These are phyloP conservation scores for Siphlonurus alternatus DNA, from an alignment of 2,888 invertebrate species.

Conservation along the genomic window DNA sequence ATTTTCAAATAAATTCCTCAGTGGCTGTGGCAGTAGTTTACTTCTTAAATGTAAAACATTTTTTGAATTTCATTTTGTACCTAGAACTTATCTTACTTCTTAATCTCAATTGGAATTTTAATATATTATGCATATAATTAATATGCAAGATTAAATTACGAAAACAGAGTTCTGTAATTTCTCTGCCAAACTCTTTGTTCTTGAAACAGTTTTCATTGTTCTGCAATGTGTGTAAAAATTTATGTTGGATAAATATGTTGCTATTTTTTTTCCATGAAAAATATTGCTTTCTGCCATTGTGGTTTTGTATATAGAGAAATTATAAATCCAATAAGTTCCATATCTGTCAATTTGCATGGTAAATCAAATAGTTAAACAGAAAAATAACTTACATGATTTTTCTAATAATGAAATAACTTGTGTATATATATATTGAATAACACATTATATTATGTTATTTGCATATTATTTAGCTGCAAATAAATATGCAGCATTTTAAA, in stretches of 20 bases:
- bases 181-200: too few relatives aligned
- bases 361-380: background rate
- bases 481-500: background rate
- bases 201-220: too few relatives aligned
- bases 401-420: background rate
- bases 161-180: background rate
- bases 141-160: background rate
- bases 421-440: background rate
- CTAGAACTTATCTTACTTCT: background rate
- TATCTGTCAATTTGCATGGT: background rate
- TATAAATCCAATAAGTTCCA: too few relatives aligned
- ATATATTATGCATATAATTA: background rate
- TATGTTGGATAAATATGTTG: too few relatives aligned
- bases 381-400: background rate
- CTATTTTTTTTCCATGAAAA: too few relatives aligned
- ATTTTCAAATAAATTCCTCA: background rate
- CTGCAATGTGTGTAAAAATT: background rate
- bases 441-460: background rate
- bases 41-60: too few relatives aligned
- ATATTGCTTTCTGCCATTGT: too few relatives aligned
- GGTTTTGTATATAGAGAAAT: too few relatives aligned
- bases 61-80: background rate
- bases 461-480: background rate
- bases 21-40: background rate
- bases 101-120: background rate